A percentile compares a stretch with the other conserved stretches of the same genome.
phyloP scores from a whole-genome alignment of 1,140 invertebrate genomes.

The Oryctes rhinoceros region DNA sequence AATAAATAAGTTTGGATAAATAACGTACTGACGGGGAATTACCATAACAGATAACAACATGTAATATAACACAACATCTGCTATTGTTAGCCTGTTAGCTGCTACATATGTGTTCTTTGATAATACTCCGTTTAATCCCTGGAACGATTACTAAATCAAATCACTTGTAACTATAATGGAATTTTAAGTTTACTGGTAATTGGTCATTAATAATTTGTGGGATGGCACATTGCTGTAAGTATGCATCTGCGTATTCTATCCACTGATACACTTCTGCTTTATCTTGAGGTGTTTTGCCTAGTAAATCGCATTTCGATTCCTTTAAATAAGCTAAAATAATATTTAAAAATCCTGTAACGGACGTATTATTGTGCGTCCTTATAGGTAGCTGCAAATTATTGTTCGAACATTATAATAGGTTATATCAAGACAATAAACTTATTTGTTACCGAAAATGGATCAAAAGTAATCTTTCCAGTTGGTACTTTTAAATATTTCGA shows the following conservation, averaged over 20 bases:
- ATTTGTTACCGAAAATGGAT: conserved; percentile 45
- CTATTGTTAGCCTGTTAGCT: conserved; percentile 66
- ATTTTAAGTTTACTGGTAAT: conserved; percentile 50
- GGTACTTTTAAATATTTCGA: conserved; percentile 48
- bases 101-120: conserved; percentile 66
- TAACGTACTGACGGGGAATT: conserved; percentile 42
- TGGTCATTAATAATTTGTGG: conserved; percentile 46
- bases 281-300: conserved; percentile 47
- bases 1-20: conserved; percentile 31
- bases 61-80: conserved; percentile 69
- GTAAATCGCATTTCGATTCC: conserved; percentile 50
- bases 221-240: conserved; percentile 45
- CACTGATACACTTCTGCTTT: conserved; percentile 56
- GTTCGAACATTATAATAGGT: conserved; percentile 5
- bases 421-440: conserved; percentile 37
- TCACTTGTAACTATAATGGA: conserved; percentile 40
- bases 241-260: conserved; percentile 56
- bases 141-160: conserved; percentile 42
- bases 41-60: conserved; percentile 66
- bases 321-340: conserved; percentile 53
- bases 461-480: conserved; percentile 48
- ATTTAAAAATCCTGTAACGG: conserved; percentile 47
- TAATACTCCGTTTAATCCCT: conserved; percentile 66
- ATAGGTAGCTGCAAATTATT: conserved; percentile 43
- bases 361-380: conserved; percentile 40